Evolutionary conservation across 1,140 invertebrate species (phyloP), one percentile per base, ranked within the genome.

Genomic region (Scaptomyza hsui): DNA sequence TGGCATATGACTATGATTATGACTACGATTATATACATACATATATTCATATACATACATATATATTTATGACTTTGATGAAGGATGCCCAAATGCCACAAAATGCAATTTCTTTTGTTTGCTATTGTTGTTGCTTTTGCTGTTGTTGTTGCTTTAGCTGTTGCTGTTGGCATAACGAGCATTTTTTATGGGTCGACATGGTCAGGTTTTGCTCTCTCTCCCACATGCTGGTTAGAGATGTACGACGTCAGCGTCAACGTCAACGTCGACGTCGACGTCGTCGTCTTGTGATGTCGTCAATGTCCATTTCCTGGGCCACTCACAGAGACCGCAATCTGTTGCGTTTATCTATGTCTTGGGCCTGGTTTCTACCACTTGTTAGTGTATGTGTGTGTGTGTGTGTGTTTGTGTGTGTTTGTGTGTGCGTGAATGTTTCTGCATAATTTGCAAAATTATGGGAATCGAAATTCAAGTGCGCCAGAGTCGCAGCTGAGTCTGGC

Each of bases 381-480:
- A 3, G 12, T 44, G 15, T 32, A 7, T 44, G 37, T 45, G 18
- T 18, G 41, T 52, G 4, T 52, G 32, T 45, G 1, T 57, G 13
- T 48, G 18, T 71, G 15, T 70, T n/a, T 70, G 26, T 56, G 26
- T 21, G 4, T 61, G 24, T 53, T 16, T 65, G 56, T 72, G 70
- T 72, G 44, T 72, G 70, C 63, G 70, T 72, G 69, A 72, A 72
- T 72, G 63, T 72, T 72, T 72, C 70, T 72, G 70, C 70, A 72
- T 72, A 72, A 72, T 72, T 72, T 72, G 64, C 70, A 72, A 72
- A 72, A 72, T 72, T 72, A 72, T 72, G 70, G 70, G 70, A 72
- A 72, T 68, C 70, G 63, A 72, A 72, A 72, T 72, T 72, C 70
- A 72, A 67, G 70, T 72, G 55, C 63, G 70, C 70, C 35, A 44